These are phyloP conservation scores for Samia ricini DNA, from an alignment of 1,140 invertebrate species.

Conservation along the genomic window DNA sequence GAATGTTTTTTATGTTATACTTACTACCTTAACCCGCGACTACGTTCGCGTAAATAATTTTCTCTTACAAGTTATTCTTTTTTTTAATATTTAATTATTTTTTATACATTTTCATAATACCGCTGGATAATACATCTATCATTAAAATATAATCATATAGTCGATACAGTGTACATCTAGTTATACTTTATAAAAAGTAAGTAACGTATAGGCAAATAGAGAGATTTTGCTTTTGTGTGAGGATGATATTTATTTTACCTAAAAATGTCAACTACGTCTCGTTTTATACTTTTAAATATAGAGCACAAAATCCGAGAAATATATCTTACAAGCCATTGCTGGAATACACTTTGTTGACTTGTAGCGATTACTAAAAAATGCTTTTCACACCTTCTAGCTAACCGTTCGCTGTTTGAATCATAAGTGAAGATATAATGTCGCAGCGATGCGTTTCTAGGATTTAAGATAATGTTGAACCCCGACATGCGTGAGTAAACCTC, in stretches of 20 bases:
- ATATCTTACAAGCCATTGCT: neutral
- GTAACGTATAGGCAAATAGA: too few relatives aligned
- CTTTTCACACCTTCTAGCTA: slow-evolving; percentile 65
- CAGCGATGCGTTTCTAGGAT: slow-evolving; percentile 36
- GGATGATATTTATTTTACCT: neutral
- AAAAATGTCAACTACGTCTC: neutral
- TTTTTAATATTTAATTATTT: too few relatives aligned
- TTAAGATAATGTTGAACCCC: slow-evolving; percentile 21
- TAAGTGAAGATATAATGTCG: slow-evolving; percentile 54
- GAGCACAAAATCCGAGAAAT: neutral
- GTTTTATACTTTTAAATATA: neutral
- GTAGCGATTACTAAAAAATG: slow-evolving; percentile 47
- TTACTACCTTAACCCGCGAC: too few relatives aligned
- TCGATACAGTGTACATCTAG: too few relatives aligned
- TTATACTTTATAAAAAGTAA: too few relatives aligned
- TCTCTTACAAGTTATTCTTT: too few relatives aligned
- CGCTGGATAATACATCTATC: too few relatives aligned
- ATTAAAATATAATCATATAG: too few relatives aligned
- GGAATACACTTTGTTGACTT: slow-evolving; percentile 27
- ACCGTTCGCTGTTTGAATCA: slow-evolving; percentile 39
- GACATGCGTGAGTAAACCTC: neutral
- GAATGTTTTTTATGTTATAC: too few relatives aligned
- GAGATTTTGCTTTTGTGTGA: too few relatives aligned
- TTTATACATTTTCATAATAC: too few relatives aligned
- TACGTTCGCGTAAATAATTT: too few relatives aligned